Evolutionary conservation across 2,888 invertebrate species (phyloP), one percentile per base, ranked within the genome.

Genomic region (Rosalia funebris): DNA sequence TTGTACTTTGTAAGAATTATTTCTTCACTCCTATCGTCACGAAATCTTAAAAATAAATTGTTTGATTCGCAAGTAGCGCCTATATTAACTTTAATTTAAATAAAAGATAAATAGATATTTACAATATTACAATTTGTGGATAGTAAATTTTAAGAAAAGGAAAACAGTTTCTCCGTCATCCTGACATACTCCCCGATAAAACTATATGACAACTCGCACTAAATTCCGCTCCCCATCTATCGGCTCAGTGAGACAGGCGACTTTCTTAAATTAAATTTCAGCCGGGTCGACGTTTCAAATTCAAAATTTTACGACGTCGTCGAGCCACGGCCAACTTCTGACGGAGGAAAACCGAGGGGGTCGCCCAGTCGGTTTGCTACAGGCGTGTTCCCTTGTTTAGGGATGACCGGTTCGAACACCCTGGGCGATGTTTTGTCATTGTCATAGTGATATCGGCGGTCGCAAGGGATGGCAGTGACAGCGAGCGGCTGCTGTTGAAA

Each of bases 391-490:
- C 25, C 41, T 53, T 53, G 53, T 53, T 53, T 53, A 31, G 53
- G 65, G 68, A 62, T 67, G 69, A 61, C 70, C 64, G 61, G 34
- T 36, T 61, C 57, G 64, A 68, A 69, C 68, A 61, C 69, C 71
- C 71, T 61, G 48, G 65, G 71, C 69, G 66, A 66, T 71, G 68
- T 72, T 74, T 72, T 74, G 71, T 74, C 74, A 74, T 72, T 72
- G 74, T 74, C 74, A 72, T 65, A 54, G 62, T 68, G 68, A 72
- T 72, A 72, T 72, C 68, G 71, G 71, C 64, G 70, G 70, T 67
- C 71, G 68, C 66, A 45, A 59, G 71, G 72, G 71, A 73, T 73
- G 75, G 57, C 70, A 52, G 65, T 75, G 74, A 75, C 75, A 75
- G 72, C 60, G 60, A 65, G 56, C 70, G 72, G 65, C 71, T 73